Conservation (phyloP, 2,888 invertebrate genomes). For the Cosmia pyralina region DNA sequence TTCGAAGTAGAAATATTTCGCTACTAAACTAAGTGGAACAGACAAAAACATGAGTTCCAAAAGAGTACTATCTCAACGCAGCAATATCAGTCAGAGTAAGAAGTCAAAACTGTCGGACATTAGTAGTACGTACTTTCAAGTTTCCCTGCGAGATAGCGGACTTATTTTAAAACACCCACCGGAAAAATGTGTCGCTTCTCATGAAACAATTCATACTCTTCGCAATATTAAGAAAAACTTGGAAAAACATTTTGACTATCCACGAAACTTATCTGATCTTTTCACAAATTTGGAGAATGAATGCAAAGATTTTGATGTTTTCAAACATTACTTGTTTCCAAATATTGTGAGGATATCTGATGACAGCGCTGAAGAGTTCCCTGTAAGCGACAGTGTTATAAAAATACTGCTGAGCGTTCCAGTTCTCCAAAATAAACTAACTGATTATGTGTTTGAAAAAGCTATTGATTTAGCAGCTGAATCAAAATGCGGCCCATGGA, state of each 20-base stretch:
- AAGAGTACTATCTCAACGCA: slow-evolving; percentile 70
- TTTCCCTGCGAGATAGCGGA: slow-evolving; percentile 79
- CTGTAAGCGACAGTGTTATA: slow-evolving; percentile 90
- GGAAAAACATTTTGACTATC: slow-evolving; percentile 86
- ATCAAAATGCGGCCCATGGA: slow-evolving; percentile 86
- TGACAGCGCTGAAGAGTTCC: slow-evolving; percentile 75
- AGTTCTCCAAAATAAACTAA: slow-evolving; percentile 90
- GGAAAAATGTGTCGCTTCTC: slow-evolving; percentile 74
- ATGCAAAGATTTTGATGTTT: slow-evolving; percentile 69
- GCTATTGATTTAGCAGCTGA: slow-evolving; percentile 90
- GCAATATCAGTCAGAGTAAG: slow-evolving; percentile 70
- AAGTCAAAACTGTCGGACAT: slow-evolving; percentile 69
- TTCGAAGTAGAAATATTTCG: background rate
- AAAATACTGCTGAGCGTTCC: slow-evolving; percentile 92
- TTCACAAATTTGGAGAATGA: slow-evolving; percentile 74
- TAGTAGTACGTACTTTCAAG: slow-evolving; percentile 73
- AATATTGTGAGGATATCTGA: slow-evolving; percentile 78
- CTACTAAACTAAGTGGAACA: background rate
- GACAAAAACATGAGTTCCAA: slow-evolving; percentile 67
- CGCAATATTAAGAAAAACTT: slow-evolving; percentile 79
- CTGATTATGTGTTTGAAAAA: slow-evolving; percentile 91
- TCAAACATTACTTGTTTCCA: slow-evolving; percentile 82
- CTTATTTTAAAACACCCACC: slow-evolving; percentile 78
- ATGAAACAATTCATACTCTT: slow-evolving; percentile 87
- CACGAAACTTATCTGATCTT: slow-evolving; percentile 89